Evolutionary conservation across 2,113 vertebrate genomes (phyloP), one percentile per base, ranked within the genome.

Genomic region (Stercorarius parasiticus): DNA sequence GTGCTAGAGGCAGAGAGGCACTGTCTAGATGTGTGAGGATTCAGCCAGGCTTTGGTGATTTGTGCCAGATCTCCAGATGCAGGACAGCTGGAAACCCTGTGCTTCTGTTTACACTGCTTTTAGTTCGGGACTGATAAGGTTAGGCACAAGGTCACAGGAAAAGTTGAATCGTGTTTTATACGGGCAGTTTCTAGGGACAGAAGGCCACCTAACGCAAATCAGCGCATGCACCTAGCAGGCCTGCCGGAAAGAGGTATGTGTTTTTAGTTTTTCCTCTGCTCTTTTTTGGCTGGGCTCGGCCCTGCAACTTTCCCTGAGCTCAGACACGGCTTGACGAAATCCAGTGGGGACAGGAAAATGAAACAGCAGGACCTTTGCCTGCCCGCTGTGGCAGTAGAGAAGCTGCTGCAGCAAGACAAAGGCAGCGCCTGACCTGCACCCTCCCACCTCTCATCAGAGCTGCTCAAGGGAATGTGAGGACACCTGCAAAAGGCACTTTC

Each of bases 351-450:
- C 12, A n/a, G 45, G 55, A 77, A 86, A 58, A 71, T 29, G 47
- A 36, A 77, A 12, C 7, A 77, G 64, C 43, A 88, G 66, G 72
- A 88, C 49, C 77, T 49, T 77, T 5, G 8, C 69, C 25, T 49
- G 23, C 71, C 18, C 5, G 0, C 32, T n/a, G 11, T 59, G 36
- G 21, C 3, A 0, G 10, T 49, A 25, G 2, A 8, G 19, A 21
- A 94, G 61, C 13, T 65, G 36, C 74, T 76, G 43, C 34, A 61
- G 38, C 49, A 49, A 52, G 56, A 21, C 82, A 71, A 47, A 76
- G 66, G 21, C 40, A 73, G 38, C 1, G 5, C 53, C 40, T 45
- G 55, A 10, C 42, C 36, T 36, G 13, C 59, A 77, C 3, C 40
- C 42, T 95, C 19, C 34, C 9, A 2, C 45, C 4, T 70, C 27